phyloP scores from a whole-genome alignment of 2,888 invertebrate genomes.

The Marasmarcha lunaedactyla region DNA sequence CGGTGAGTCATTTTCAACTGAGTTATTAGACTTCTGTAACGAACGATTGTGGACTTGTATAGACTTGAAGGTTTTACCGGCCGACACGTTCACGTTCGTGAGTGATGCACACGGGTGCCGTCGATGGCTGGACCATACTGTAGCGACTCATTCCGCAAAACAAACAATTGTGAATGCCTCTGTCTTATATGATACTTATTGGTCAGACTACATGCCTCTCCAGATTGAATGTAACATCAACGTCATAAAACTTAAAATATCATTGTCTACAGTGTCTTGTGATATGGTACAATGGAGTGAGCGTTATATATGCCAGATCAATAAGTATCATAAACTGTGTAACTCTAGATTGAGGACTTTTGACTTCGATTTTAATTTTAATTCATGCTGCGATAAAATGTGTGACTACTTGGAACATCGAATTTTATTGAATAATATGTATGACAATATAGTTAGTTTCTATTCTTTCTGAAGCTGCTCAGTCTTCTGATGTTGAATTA shows the following conservation, averaged over 20 bases:
- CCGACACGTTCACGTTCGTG: slow-evolving; percentile 3
- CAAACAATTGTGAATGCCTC: background rate
- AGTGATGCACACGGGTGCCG: slow-evolving; percentile 4
- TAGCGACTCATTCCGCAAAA: slow-evolving; percentile 6
- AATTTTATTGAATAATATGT: slow-evolving; percentile 7
- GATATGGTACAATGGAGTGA: slow-evolving; percentile 4
- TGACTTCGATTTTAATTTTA: slow-evolving; percentile 2
- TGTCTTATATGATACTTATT: slow-evolving; percentile 8
- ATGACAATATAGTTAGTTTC: slow-evolving; percentile 8
- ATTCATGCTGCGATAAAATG: slow-evolving; percentile 2
- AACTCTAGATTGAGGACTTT: background rate
- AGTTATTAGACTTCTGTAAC: slow-evolving; percentile 9
- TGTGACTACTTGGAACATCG: slow-evolving; percentile 3
- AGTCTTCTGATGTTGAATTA: background rate
- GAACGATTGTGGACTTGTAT: slow-evolving; percentile 14
- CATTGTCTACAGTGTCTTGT: too few relatives aligned
- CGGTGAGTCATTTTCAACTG: slow-evolving; percentile 11
- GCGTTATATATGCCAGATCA: slow-evolving; percentile 1
- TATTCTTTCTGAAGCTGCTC: slow-evolving; percentile 6
- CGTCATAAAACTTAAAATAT: background rate
- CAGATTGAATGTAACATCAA: slow-evolving; percentile 9
- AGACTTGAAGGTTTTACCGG: slow-evolving; percentile 6
- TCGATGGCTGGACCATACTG: slow-evolving; percentile 7
- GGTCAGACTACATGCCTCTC: slow-evolving; percentile 13
- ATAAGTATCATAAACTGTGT: slow-evolving; percentile 3